Evolutionary conservation across 2,888 invertebrate species (phyloP), one percentile per base, ranked within the genome.

Genomic region (Biston stratarius): DNA sequence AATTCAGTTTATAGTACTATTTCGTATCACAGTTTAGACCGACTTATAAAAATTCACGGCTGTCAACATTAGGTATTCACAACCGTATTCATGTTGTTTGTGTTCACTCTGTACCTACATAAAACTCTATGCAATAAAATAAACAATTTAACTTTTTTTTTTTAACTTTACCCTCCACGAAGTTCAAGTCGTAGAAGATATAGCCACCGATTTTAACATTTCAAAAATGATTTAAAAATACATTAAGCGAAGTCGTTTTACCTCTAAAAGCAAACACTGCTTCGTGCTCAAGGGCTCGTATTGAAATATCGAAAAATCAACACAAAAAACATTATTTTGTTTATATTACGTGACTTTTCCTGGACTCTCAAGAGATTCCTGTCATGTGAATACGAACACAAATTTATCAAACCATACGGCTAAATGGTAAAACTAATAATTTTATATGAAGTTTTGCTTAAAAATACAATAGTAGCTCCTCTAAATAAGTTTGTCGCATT

Each of bases 141-240:
- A n/a, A n/a, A n/a, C n/a, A n/a, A 24, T 2, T 24, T 24, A 24
- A 24, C 24, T 24, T 24, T 24, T 24, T 24, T 24, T 24, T 24
- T 24, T 24, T 2, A 24, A n/a, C 60, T 48, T 52, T 61, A 66
- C 61, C 62, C 40, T 52, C 62, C 56, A 66, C 66, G 57, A 67
- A 34, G 62, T 44, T 33, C 40, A 15, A 58, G 44, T 42, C 44
- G 0, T 42, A 8, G 8, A 6, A 53, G 24, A 67, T 48, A 40
- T 61, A 66, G 61, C 67, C 62, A 62, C 57, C 40, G 52, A 56
- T 60, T 58, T 52, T 44, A 70, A 68, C 69, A 71, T 75, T 76
- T 72, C 61, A 71, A 73, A 74, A 77, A 70, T 55, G 70, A 74
- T 75, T 79, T 79, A 77, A 79, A 79, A 79, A 71, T 77, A 77